These are phyloP conservation scores for Belonocnema kinseyi DNA, from an alignment of 1,140 invertebrate genomes.

Conservation along the genomic window DNA sequence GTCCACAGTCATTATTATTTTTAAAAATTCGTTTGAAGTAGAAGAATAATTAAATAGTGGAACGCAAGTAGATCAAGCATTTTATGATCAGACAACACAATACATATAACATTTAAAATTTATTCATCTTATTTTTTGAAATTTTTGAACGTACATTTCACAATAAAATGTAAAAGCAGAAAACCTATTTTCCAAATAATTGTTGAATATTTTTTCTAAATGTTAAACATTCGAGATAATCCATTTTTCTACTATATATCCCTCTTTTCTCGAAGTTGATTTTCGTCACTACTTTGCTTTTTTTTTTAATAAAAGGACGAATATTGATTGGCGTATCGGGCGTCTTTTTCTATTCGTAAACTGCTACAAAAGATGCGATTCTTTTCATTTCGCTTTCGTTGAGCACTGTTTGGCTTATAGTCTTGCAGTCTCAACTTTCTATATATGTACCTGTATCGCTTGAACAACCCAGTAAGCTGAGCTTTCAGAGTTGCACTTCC, in stretches of 20 bases:
- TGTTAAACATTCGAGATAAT: too few relatives aligned
- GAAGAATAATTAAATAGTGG: constrained; percentile 1
- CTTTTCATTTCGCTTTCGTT: constrained; percentile 1
- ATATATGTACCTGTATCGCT: background rate
- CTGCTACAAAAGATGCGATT: background rate
- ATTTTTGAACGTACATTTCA: too few relatives aligned
- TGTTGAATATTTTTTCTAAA: too few relatives aligned
- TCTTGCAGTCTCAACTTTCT: too few relatives aligned
- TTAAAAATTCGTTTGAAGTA: too few relatives aligned
- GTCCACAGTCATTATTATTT: background rate
- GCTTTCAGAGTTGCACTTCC: constrained; percentile 18
- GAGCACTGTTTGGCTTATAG: background rate
- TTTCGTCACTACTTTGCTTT: background rate
- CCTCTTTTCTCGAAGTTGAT: background rate
- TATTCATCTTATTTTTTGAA: background rate
- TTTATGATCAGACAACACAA: background rate
- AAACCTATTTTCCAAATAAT: too few relatives aligned
- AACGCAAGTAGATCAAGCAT: background rate
- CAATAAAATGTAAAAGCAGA: too few relatives aligned
- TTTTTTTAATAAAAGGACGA: background rate
- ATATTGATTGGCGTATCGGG: background rate
- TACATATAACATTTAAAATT: background rate
- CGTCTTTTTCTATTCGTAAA: background rate
- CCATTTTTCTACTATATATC: too few relatives aligned
- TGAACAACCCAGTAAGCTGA: background rate